Conservation (phyloP, 2,888 invertebrate species). For the Dicyrtomina minuta region DNA sequence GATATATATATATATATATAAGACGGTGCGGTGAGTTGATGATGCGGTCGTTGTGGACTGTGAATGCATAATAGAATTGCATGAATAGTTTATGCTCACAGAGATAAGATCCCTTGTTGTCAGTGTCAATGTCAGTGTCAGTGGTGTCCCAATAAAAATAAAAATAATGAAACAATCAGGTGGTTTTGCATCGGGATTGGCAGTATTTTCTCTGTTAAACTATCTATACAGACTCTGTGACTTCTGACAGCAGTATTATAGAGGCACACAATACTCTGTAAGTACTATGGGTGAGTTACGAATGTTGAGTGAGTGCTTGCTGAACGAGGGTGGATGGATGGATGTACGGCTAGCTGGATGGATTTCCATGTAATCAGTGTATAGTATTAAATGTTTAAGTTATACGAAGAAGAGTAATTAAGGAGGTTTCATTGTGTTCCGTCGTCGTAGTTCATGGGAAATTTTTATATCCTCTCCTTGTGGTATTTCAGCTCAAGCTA, state of each 20-base stretch:
- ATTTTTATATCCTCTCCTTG: conserved; percentile 3
- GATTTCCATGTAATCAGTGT: too few relatives aligned
- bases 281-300: too few relatives aligned
- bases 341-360: too few relatives aligned
- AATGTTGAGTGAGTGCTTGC: too few relatives aligned
- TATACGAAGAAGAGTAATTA: background rate
- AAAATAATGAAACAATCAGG: background rate
- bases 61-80: background rate
- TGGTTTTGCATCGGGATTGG: too few relatives aligned
- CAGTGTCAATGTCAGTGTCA: too few relatives aligned
- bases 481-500: background rate
- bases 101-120: background rate
- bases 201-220: background rate
- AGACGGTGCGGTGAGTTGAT: too few relatives aligned
- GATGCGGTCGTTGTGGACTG: background rate
- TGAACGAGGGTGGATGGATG: too few relatives aligned
- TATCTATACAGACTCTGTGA: too few relatives aligned
- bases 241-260: background rate
- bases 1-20: too few relatives aligned
- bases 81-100: background rate
- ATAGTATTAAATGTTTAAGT: too few relatives aligned
- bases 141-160: too few relatives aligned
- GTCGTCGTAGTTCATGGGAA: background rate
- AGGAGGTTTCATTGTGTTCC: conserved; percentile 3
- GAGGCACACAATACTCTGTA: background rate